Base-by-base conservation (phyloP, 2,113 vertebrate species). In the Pungitius pungitius region DNA sequence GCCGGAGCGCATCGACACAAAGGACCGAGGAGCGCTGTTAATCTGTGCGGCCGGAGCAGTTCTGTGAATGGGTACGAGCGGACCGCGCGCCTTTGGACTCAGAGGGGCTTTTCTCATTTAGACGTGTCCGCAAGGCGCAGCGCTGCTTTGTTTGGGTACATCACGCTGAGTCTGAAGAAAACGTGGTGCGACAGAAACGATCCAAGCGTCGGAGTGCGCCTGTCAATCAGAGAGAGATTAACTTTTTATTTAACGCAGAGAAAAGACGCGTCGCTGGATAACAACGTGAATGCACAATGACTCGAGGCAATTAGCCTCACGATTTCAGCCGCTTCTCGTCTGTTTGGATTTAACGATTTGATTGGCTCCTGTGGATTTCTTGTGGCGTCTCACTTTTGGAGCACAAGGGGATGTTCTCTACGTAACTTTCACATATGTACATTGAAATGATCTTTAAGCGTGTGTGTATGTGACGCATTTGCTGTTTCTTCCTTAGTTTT, bases 191-290 rank as follows among this genome's bases (percentile, higher is more conserved):
- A 74, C 77, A 75, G 65, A 68, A 77, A 65, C 77, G 51, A 63
- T 22, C 79, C 12, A 17, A 59, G 79, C 65, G 67, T 45, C 43
- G 8, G 51, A 51, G 72, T 47, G 74, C 74, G 71, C 57, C 57
- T 68, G 49, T 17, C 47, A 47, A 3, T 65, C 56, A 67, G 24
- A 71, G 24, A 71, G 14, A 78, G 61, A 82, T 74, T 67, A 84
- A 57, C 81, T 86, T 35, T 85, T 75, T 71, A 22, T 70, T 82
- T 63, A 71, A 70, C 20, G 72, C 76, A 22, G 55, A 60, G n/a
- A 59, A 63, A 64, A 83, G 75, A 65, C 22, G 24, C 57, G 2
- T 52, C 47, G 67, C 55, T 69, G 88, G 85, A 88, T 67, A 61
- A 65, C 56, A 57, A 58, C 58, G 47, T 73, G 78, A 69, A 45